Percentiles rank a stretch among this genome's conserved stretches.
Conservation (phyloP, 1,140 invertebrate species). For the Ostrea edulis region DNA sequence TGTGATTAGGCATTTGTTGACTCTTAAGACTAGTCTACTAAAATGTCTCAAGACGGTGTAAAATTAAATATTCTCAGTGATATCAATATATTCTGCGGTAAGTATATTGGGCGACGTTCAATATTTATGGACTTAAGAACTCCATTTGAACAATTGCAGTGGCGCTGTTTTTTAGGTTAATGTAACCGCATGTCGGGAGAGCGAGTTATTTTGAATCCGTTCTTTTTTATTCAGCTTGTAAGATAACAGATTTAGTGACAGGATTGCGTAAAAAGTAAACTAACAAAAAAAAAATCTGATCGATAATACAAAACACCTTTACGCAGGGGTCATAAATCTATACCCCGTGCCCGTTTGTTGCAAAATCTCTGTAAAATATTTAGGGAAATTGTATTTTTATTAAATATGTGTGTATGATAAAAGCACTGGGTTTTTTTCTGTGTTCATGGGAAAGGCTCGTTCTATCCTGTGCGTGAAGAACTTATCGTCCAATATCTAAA, state of each 20-base stretch:
- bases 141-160: background rate
- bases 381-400: no score
- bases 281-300: background rate
- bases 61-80: background rate
- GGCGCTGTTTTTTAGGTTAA: conserved; percentile 7
- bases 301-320: background rate
- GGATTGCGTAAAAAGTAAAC: conserved; percentile 25
- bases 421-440: no score
- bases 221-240: background rate
- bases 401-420: no score
- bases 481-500: no score
- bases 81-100: background rate
- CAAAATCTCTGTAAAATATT: no score
- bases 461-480: no score
- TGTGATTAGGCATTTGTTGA: background rate
- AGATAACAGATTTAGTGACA: conserved; percentile 32
- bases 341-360: no score
- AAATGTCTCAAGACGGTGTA: background rate
- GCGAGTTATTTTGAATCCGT: background rate
- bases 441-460: no score
- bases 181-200: background rate
- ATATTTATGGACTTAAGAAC: background rate
- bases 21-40: background rate
- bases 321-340: background rate
- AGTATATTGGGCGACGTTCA: conserved; percentile 19